A percentile compares a stretch with the other conserved stretches of the same genome.
Conservation (phyloP, 2,113 vertebrate species). For the Caloenas nicobarica region DNA sequence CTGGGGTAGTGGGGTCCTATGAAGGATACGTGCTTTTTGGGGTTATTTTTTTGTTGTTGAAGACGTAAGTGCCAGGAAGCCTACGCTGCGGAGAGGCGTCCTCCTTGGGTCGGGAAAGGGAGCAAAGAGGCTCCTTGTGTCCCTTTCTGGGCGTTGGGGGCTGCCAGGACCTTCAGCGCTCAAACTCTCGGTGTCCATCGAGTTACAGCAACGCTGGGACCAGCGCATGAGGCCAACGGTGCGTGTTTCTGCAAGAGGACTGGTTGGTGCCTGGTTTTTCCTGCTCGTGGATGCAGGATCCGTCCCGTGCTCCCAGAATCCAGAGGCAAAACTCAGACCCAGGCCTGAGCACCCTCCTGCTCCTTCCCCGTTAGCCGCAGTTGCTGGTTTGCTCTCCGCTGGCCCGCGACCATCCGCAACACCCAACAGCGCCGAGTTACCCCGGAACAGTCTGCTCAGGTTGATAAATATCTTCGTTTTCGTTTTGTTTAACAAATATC, state of each 20-base stretch:
- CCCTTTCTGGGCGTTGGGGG: neutral
- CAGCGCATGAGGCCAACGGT: neutral
- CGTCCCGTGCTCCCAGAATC: neutral
- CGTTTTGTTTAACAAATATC: constrained; percentile 32
- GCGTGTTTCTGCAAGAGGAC: neutral
- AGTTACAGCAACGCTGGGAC: rapidly evolving
- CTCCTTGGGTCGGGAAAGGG: neutral
- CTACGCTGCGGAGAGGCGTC: rapidly evolving
- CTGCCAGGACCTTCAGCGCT: neutral
- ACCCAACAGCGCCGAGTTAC: neutral
- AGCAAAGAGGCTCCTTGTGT: neutral
- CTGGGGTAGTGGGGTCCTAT: rapidly evolving
- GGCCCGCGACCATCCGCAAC: rapidly evolving
- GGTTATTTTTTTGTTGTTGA: neutral
- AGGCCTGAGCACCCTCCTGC: neutral
- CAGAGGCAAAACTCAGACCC: neutral
- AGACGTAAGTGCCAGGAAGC: rapidly evolving
- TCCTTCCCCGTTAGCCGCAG: neutral
- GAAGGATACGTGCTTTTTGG: neutral
- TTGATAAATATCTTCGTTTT: constrained; percentile 12
- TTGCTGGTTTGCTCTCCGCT: neutral
- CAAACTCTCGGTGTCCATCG: neutral
- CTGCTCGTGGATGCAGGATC: neutral
- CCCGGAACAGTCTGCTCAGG: neutral
- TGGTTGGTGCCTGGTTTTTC: neutral